Base-by-base conservation (phyloP, 1,140 invertebrate species). In the Fopius arisanus region DNA sequence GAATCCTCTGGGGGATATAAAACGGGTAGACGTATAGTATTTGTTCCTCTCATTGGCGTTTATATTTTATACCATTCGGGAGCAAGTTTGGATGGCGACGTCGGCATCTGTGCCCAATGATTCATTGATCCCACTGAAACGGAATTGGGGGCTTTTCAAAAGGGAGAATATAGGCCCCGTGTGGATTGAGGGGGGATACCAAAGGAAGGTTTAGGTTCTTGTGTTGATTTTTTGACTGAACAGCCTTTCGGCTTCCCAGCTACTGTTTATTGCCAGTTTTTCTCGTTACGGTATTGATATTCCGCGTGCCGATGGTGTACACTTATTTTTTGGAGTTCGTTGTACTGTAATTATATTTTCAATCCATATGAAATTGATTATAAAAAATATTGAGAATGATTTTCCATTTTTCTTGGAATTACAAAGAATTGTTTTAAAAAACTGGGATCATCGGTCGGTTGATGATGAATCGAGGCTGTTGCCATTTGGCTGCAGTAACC, bases 211-310 rank as follows among this genome's bases (percentile, higher is more conserved):
- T 4, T 33, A 3, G 6, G 40, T 63, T 77, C 62, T 59, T 72
- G 70, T 84, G 83, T 84, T 84, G 81, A 84, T 84, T 84, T 84
- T 84, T 82, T 82, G 80, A 83, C 83, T 84, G 83, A 84, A 78
- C 81, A 69, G 65, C 67, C 70, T 75, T 73, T 29, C 65, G 43
- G 69, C 75, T n/a, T 74, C 40, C 5, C 62, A 73, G 78, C 81
- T 80, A 82, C 82, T 77, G 80, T 80, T 77, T 71, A 74, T 69
- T 41, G 43, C n/a, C 3, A 19, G 0, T n/a, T n/a, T n/a, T n/a
- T n/a, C n/a, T n/a, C n/a, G n/a, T n/a, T n/a, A n/a, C n/a, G n/a
- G n/a, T n/a, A n/a, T n/a, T n/a, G n/a, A n/a, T n/a, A n/a, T n/a
- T n/a, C n/a, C n/a, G n/a, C n/a, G n/a, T n/a, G n/a, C n/a, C n/a